Base-by-base conservation (phyloP, 1,140 invertebrate species). In the Contarinia nasturtii region DNA sequence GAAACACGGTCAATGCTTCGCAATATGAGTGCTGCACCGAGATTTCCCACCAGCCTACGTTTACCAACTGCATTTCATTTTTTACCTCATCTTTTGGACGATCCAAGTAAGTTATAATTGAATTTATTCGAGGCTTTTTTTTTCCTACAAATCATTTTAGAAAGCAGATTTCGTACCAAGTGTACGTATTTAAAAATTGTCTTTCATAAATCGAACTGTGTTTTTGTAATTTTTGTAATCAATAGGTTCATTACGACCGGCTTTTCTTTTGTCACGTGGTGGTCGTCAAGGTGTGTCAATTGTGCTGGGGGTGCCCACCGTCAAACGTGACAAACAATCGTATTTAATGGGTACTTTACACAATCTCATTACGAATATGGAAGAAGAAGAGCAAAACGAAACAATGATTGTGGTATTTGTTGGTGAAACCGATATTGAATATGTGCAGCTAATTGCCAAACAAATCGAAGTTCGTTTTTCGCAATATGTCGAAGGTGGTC, bases 321-420 rank as follows among this genome's bases (percentile, higher is more conserved):
- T 95, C 1, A 81, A 80, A 54, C 69, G 91, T 42, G 84, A 89
- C 49, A 81, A 86, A 50, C 86, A 93, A 56, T 86, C 75, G 51
- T 96, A 97, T 64, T 69, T 97, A 20, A 68, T 90, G 57, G 72
- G 81, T 15, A 94, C 91, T 0, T 61, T 95, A n/a, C 76, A 84
- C 55, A 92, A 90, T 64, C 65, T 97, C 3, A 67, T 96, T 18
- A 75, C 80, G 50, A 80, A 80, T 44, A 81, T 95, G 78, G 79
- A 68, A 45, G 65, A 73, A 14, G 69, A 74, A 22, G 90, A 96
- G 56, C 71, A 74, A 40, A 74, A 80, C 21, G 82, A 91, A 54
- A 78, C 81, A 2, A 61, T 95, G 17, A 88, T 97, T 46, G 77
- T 97, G 21, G 80, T 97, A 19, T 85, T 90, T 59, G 77, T 96